Percentiles rank a stretch among this genome's conserved stretches.
Evolutionary conservation across 2,888 invertebrate species (phyloP).

Genomic region (Poecilus cupreus): DNA sequence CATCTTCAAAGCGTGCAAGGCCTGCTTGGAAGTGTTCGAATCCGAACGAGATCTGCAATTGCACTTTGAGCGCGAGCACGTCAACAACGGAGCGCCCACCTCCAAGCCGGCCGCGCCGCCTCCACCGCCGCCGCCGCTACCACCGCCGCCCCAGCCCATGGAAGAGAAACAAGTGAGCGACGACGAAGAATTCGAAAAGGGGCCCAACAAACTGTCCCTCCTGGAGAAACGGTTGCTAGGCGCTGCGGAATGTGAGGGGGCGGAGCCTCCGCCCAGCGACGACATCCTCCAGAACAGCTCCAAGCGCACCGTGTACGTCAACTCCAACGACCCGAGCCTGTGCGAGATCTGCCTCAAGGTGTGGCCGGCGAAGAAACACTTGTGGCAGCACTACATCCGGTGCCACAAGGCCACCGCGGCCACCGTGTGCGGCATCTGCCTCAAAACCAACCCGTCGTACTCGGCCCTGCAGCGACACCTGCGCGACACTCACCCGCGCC

Average conservation of each 20-base stretch:
- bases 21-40: constrained; percentile 77
- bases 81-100: background rate
- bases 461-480: constrained; percentile 73
- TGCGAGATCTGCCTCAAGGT: constrained; percentile 77
- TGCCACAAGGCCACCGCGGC: constrained; percentile 77
- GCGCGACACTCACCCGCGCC: constrained; percentile 73
- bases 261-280: constrained; percentile 61
- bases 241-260: background rate
- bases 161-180: background rate
- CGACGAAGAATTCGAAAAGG: background rate
- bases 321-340: constrained; percentile 71
- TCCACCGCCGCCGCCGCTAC: too few species aligned
- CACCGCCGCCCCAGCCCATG: background rate
- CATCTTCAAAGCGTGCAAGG: constrained; percentile 76
- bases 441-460: constrained; percentile 75
- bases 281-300: constrained; percentile 67
- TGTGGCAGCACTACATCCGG: constrained; percentile 78
- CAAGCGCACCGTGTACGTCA: constrained; percentile 75
- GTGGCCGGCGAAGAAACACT: constrained; percentile 78
- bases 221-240: constrained; percentile 68
- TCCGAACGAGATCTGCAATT: constrained; percentile 73
- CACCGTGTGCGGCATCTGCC: constrained; percentile 77
- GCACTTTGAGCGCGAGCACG: constrained; percentile 73
- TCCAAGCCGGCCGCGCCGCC: background rate
- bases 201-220: constrained; percentile 66